Conservation (phyloP, 1,140 invertebrate genomes). For the Apis mellifera region DNA sequence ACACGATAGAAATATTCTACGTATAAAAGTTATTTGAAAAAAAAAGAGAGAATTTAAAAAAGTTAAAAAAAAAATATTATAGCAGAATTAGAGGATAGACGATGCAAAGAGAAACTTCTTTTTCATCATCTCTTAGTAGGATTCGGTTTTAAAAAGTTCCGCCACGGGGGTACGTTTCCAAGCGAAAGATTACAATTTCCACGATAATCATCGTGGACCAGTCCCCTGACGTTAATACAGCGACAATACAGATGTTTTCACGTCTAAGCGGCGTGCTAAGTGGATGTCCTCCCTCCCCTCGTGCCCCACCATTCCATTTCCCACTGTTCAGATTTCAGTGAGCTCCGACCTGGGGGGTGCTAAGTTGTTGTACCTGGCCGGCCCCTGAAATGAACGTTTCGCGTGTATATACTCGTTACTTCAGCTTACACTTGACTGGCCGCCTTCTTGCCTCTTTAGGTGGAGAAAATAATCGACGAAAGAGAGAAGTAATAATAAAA, state of each 20-base stretch:
- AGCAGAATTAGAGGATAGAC: neutral
- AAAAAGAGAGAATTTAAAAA: too few species aligned
- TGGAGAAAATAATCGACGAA: conserved; percentile 55
- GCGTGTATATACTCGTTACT: conserved; percentile 49
- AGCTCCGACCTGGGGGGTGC: conserved; percentile 41
- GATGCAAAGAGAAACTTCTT: neutral
- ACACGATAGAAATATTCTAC: too few species aligned
- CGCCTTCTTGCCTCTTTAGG: conserved; percentile 62
- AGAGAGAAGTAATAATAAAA: conserved; percentile 25
- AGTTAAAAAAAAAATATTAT: too few species aligned
- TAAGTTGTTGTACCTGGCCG: conserved; percentile 49
- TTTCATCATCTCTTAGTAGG: neutral
- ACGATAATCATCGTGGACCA: conserved; percentile 54
- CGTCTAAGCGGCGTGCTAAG: conserved; percentile 76
- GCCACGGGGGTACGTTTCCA: conserved; percentile 35
- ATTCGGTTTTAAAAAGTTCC: conserved; percentile 44
- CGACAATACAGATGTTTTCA: conserved; percentile 77
- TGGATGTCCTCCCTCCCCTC: conserved; percentile 62
- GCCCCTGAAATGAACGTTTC: conserved; percentile 17
- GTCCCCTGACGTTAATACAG: conserved; percentile 65
- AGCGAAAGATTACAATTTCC: conserved; percentile 63
- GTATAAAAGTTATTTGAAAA: too few species aligned
- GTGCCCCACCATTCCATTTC: neutral
- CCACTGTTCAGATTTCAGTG: conserved; percentile 21
- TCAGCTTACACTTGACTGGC: conserved; percentile 66